Percentiles rank a stretch among this genome's conserved stretches.
Conservation (phyloP, 2,888 invertebrate genomes). For the Lasioglossum calceatum region DNA sequence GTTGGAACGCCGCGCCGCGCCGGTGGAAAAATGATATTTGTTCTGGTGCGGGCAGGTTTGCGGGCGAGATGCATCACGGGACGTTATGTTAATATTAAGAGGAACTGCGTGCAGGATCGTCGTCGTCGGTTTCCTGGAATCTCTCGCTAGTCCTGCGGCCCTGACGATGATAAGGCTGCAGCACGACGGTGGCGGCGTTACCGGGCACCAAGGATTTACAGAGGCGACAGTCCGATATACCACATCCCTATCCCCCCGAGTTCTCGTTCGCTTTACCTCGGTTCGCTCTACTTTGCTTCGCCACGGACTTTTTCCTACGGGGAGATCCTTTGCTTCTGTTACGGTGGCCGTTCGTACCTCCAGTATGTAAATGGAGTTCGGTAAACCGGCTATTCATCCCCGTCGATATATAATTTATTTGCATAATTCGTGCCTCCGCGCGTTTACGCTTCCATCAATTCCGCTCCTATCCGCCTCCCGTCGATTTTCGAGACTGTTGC, state of each 20-base stretch:
- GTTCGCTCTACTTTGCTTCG: slow-evolving; percentile 69
- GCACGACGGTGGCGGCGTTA: slow-evolving; percentile 76
- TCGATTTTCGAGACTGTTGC: neutral
- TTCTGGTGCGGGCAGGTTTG: neutral
- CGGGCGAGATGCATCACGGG: slow-evolving; percentile 34
- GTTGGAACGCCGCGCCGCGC: neutral
- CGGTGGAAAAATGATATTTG: slow-evolving; percentile 11
- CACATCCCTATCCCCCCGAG: slow-evolving; percentile 66
- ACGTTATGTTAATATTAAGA: slow-evolving; percentile 52
- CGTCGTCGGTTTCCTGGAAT: slow-evolving; percentile 54
- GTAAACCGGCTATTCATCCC: slow-evolving; percentile 59
- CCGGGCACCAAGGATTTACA: slow-evolving; percentile 74
- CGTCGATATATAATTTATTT: slow-evolving; percentile 51
- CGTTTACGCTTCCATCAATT: slow-evolving; percentile 11
- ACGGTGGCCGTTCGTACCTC: slow-evolving; percentile 50
- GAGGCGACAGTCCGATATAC: slow-evolving; percentile 77
- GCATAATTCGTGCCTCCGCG: slow-evolving; percentile 34
- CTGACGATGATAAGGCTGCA: slow-evolving; percentile 75
- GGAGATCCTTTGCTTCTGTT: slow-evolving; percentile 65
- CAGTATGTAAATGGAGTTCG: slow-evolving; percentile 53
- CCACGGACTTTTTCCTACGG: slow-evolving; percentile 50
- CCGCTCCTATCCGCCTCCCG: neutral
- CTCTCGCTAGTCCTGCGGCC: slow-evolving; percentile 69
- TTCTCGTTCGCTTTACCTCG: slow-evolving; percentile 63
- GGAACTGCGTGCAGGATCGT: slow-evolving; percentile 44